Evolutionary conservation across 2,113 vertebrate genomes (phyloP).

Genomic region (Boulengerochromis microlepis): DNA sequence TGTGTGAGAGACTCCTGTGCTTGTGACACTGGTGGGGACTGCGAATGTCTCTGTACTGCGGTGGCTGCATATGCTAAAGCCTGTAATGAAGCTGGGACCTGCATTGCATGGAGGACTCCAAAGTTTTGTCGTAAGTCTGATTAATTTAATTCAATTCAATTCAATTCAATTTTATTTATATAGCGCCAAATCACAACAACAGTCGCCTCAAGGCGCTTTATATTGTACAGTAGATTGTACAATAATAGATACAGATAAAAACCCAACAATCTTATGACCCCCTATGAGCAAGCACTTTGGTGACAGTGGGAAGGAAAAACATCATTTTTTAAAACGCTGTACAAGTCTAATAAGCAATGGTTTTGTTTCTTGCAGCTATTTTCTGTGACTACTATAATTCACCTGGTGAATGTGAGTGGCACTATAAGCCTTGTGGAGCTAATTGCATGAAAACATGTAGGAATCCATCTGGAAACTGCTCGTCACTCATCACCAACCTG

Average conservation of each 20-base stretch:
- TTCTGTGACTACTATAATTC: constrained; percentile 95
- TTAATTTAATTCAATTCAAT: neutral
- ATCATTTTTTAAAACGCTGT: neutral
- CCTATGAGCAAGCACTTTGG: neutral
- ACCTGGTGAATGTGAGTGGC: constrained; percentile 84
- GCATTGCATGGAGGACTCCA: constrained; percentile 85
- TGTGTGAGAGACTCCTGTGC: constrained; percentile 90
- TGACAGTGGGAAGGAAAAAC: neutral
- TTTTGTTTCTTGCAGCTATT: constrained; percentile 72
- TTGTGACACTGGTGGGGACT: constrained; percentile 90
- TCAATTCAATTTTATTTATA: neutral
- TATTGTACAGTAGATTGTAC: neutral
- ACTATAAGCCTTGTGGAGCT: constrained; percentile 86
- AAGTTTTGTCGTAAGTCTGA: constrained; percentile 85
- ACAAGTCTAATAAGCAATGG: neutral
- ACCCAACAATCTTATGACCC: neutral
- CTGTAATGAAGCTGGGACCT: constrained; percentile 79
- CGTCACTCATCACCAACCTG: constrained; percentile 70
- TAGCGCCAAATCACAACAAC: neutral
- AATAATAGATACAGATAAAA: neutral
- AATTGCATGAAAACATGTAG: constrained; percentile 87
- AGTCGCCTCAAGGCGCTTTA: neutral
- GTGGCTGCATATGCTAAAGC: constrained; percentile 87
- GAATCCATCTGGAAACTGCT: constrained; percentile 81
- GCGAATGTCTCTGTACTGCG: constrained; percentile 91